Evolutionary conservation across 1,140 invertebrate species (phyloP).

Genomic region (Schlechtendalia chinensis): DNA sequence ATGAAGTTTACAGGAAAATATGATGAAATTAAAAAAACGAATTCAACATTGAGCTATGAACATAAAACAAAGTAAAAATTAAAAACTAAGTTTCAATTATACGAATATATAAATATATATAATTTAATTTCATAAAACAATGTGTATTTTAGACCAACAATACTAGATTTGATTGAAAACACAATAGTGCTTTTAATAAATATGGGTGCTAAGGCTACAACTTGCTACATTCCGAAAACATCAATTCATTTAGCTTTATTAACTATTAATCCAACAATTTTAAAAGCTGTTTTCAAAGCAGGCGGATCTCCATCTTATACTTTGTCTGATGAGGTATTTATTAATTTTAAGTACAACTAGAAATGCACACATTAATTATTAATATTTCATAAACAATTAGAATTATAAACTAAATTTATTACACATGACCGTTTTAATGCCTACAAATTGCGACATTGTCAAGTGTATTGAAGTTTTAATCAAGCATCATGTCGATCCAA

Average conservation of each 20-base stretch:
- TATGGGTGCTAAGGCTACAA: conserved; percentile 13
- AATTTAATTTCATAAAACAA: too few relatives aligned
- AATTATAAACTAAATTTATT: conserved; percentile 31
- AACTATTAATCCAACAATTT: conserved; percentile 4
- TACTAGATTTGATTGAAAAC: background rate
- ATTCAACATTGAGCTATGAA: background rate
- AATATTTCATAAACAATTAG: background rate
- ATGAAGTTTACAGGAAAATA: background rate
- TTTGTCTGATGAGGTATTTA: conserved; percentile 10
- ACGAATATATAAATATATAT: background rate
- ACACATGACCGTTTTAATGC: conserved; percentile 34
- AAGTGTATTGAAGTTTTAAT: conserved; percentile 33
- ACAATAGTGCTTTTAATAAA: conserved; percentile 27
- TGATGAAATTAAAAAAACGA: background rate
- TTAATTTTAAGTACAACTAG: background rate
- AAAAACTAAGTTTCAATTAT: background rate
- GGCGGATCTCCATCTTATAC: conserved; percentile 12
- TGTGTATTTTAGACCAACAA: background rate
- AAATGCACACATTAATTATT: background rate
- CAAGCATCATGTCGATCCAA: background rate
- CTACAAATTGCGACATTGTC: background rate
- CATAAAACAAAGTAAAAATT: background rate
- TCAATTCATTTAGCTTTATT: conserved; percentile 33
- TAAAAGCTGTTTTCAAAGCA: conserved; percentile 8
- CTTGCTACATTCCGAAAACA: background rate